Evolutionary conservation across 2,888 invertebrate genomes (phyloP), one percentile per base, ranked within the genome.

Genomic region (Schizotus pectinicornis): DNA sequence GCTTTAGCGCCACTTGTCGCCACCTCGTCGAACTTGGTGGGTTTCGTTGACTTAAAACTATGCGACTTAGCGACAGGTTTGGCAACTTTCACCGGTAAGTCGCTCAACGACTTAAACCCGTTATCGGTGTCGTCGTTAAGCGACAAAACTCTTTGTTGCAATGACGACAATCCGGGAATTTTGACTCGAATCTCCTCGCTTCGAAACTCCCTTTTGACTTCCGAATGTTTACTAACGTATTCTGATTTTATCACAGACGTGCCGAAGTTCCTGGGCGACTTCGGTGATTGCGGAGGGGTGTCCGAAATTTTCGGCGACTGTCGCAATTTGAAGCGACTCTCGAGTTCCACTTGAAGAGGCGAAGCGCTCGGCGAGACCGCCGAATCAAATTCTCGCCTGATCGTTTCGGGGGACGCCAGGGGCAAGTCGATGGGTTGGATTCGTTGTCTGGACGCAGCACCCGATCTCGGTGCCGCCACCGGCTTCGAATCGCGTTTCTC

Each of bases 11-110:
- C 65, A 9, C 37, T 47, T 30, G 60, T 54, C 3, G 56, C 39
- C 14, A 62, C 64, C 11, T 62, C 59, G 31, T 60, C 57, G 1
- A 11, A 11, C 14, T 32, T 46, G 30, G 41, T 42, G 34, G 84
- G 83, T 61, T 67, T 64, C n/a, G 64, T 84, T 82, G 73, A 83
- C 83, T 69, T 85, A 77, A 90, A 90, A 71, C 90, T 90, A 63
- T 88, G 88, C 1, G 89, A 88, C 74, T 90, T 90, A 47, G 87
- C 84, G 14, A 90, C 84, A 13, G 86, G 83, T 75, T 84, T 85
- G 62, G 83, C 80, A 31, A 81, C 77, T 70, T 81, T 82, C 30
- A 78, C 72, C 8, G 70, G 69, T 49, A 70, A 71, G 55, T 79
- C 77, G 14, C 75, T 78, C 31, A 80, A 62, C 0, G 79, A 79